Evolutionary conservation across 1,140 invertebrate species (phyloP), one percentile per base, ranked within the genome.

Genomic region (Trichonephila inaurata): DNA sequence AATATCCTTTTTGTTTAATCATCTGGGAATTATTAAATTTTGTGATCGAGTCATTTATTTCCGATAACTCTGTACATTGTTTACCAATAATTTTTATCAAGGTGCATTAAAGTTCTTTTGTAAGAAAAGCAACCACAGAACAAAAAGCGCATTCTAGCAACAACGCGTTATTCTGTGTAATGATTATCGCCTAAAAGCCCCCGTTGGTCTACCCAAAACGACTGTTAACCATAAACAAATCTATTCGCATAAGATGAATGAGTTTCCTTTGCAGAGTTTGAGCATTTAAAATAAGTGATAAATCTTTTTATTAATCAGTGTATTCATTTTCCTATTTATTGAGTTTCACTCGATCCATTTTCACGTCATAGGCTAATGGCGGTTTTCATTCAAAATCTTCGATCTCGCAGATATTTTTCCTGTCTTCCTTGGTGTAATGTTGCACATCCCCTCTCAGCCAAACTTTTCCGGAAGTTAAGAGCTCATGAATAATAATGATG

Each of bases 401-500:
- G 44, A 69, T 89, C 61, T 89, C 6, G 51, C 12, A 19, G 64
- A 19, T 62, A 62, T 51, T 89, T 89, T 85, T 28, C 64, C 18
- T 69, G 51, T n/a, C 10, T 28, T 60, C 40, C 8, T 19, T 16
- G 33, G 82, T 60, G 19, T 60, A 85, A 60, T 60, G 82, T 85
- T 51, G 82, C 87, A 14, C 87, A 69, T 69, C 62, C 87, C 64
- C 64, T n/a, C n/a, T n/a, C 33, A 10, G 2, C 24, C 21, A 51
- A 89, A 72, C 62, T 66, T 89, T 89, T 89, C 62, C 87, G 62
- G 87, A 72, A 89, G 61, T 18, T 51, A 28, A 40, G 87, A 66
- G n/a, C 66, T 89, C 87, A 89, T 89, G 87, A 89, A 89, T 89
- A 89, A 89, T 89, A 89, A 89, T 69, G 87, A 89, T 66, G 72